Percentiles rank a stretch among this genome's conserved stretches.
Evolutionary conservation across 2,113 vertebrate species (phyloP).

Genomic region (Lontra canadensis): DNA sequence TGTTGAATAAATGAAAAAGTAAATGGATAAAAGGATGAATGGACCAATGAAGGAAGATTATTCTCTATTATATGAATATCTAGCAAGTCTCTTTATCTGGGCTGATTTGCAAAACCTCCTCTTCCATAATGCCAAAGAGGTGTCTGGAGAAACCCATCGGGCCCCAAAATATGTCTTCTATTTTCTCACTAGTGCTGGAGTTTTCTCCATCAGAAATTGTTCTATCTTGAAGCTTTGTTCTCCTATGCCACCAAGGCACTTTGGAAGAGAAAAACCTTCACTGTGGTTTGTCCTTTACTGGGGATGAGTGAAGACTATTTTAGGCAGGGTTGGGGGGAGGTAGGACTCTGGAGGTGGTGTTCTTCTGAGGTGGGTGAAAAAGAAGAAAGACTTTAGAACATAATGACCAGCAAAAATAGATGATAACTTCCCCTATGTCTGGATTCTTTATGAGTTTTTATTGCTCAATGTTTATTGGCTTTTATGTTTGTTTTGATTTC

Average conservation of each 20-base stretch:
- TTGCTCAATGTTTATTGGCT: conserved; percentile 1
- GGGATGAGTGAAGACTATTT: neutral
- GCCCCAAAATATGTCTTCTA: neutral
- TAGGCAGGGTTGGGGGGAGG: neutral
- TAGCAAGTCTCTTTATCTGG: neutral
- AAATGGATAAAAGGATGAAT: neutral
- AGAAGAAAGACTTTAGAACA: neutral
- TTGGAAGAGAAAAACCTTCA: neutral
- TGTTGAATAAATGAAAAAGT: neutral
- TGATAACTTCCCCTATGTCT: neutral
- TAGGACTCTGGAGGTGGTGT: neutral
- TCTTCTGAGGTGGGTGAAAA: neutral
- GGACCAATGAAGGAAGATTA: neutral
- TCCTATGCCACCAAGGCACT: neutral
- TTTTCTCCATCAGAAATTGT: neutral
- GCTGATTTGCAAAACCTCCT: neutral
- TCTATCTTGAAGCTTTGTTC: neutral
- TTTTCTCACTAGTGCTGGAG: neutral
- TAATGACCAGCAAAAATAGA: neutral
- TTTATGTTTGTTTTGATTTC: conserved; percentile 48
- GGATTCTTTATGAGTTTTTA: conserved; percentile 35
- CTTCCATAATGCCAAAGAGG: neutral
- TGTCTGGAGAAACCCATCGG: neutral
- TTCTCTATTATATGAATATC: neutral
- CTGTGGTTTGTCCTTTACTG: neutral